These are phyloP conservation scores for Pristis pectinata DNA, from an alignment of 2,797 vertebrate species.

Conservation along the genomic window DNA sequence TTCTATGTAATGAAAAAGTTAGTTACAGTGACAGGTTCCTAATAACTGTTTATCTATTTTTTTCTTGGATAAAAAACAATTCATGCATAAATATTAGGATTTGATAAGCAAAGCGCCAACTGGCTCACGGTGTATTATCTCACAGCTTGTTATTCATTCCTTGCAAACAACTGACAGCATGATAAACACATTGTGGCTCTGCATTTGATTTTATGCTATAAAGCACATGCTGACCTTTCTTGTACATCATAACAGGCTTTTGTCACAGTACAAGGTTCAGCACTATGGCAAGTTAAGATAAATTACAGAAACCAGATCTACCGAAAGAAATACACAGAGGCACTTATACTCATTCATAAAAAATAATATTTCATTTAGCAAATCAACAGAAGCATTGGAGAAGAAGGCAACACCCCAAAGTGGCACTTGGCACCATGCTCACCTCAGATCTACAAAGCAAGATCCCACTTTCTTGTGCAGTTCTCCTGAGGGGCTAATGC, in stretches of 20 bases:
- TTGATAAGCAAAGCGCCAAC: not conserved
- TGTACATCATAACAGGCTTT: not conserved
- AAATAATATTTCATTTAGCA: not conserved
- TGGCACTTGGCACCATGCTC: too few relatives aligned
- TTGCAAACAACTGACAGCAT: not conserved
- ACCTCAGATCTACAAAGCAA: too few relatives aligned
- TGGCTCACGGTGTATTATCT: not conserved
- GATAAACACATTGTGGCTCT: not conserved
- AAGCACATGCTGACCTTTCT: not conserved
- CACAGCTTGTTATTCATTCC: not conserved
- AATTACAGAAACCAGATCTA: not conserved
- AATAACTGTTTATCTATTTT: too few relatives aligned
- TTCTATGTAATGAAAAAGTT: not conserved
- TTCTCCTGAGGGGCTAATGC: too few relatives aligned
- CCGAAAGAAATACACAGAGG: too few relatives aligned
- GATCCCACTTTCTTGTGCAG: too few relatives aligned
- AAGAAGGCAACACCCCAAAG: not conserved
- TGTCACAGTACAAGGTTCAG: not conserved
- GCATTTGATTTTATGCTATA: not conserved
- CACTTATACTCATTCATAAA: not conserved
- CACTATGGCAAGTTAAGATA: not conserved
- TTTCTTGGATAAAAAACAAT: not conserved
- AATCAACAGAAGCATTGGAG: not conserved
- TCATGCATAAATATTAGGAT: not conserved
- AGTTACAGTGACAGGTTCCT: not conserved